Evolutionary conservation across 2,888 invertebrate genomes (phyloP).

Genomic region (Synergus gifuensis): DNA sequence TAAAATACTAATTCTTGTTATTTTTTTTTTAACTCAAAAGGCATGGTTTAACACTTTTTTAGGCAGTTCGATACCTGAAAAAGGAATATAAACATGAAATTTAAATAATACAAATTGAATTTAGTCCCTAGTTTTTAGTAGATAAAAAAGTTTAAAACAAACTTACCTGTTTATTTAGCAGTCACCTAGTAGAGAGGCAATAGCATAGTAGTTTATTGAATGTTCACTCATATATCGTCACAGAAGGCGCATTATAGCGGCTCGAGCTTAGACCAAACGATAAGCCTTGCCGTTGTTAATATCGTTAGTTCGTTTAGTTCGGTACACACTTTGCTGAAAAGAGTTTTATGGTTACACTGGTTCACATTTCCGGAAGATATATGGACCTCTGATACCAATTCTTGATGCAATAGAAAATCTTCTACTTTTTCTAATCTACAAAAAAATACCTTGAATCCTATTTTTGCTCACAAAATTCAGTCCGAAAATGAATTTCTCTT

Average conservation of each 20-base stretch:
- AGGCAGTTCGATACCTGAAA: too few species aligned
- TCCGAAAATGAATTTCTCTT: neutral
- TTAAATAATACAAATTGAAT: too few species aligned
- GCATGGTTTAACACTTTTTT: too few species aligned
- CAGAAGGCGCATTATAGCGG: slow-evolving; percentile 18
- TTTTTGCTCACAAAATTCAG: neutral
- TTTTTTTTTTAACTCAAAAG: too few species aligned
- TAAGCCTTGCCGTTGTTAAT: slow-evolving; percentile 38
- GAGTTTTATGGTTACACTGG: neutral
- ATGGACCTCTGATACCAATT: neutral
- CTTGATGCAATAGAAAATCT: neutral
- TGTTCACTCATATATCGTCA: slow-evolving; percentile 24
- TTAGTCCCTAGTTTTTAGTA: too few species aligned
- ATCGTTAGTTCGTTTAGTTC: slow-evolving; percentile 33
- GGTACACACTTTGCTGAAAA: slow-evolving; percentile 14
- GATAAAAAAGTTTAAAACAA: neutral
- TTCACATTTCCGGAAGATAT: neutral
- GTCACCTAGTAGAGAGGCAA: slow-evolving; percentile 25
- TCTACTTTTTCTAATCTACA: neutral
- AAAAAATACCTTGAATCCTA: neutral
- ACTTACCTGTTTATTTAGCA: slow-evolving; percentile 25
- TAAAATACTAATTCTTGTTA: too few species aligned
- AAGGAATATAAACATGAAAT: too few species aligned
- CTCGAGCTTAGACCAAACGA: slow-evolving; percentile 20
- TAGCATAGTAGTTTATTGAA: slow-evolving; percentile 23